These are phyloP conservation scores for Sciurus carolinensis DNA, from an alignment of 2,797 vertebrate species.

Conservation along the genomic window DNA sequence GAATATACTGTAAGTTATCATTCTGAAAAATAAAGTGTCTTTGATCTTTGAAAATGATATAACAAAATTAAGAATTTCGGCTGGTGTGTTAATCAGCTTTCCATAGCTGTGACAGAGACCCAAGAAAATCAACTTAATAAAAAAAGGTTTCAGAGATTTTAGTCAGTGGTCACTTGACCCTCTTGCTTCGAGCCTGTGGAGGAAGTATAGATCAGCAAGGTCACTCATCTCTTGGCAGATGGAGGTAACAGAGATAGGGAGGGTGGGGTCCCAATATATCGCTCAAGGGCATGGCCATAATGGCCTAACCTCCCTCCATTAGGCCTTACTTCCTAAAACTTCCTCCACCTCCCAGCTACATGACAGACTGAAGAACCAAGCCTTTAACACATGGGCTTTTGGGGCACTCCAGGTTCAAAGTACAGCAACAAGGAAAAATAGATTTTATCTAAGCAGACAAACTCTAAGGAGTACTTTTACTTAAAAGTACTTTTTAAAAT, in stretches of 20 bases:
- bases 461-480: neutral
- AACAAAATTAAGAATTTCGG: neutral
- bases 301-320: neutral
- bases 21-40: no score
- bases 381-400: neutral
- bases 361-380: neutral
- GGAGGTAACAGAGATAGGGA: neutral
- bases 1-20: no score
- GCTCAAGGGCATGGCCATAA: no score
- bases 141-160: neutral
- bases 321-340: neutral
- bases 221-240: neutral
- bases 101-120: neutral
- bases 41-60: neutral
- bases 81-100: neutral
- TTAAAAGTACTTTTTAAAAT: neutral
- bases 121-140: neutral
- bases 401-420: neutral
- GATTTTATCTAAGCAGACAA: neutral
- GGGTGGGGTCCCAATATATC: no score
- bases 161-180: no score
- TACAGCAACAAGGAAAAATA: neutral
- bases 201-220: no score
- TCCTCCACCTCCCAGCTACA: neutral
- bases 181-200: neutral